Conservation (phyloP, 2,888 invertebrate species). For the Cryptosula pallasiana region DNA sequence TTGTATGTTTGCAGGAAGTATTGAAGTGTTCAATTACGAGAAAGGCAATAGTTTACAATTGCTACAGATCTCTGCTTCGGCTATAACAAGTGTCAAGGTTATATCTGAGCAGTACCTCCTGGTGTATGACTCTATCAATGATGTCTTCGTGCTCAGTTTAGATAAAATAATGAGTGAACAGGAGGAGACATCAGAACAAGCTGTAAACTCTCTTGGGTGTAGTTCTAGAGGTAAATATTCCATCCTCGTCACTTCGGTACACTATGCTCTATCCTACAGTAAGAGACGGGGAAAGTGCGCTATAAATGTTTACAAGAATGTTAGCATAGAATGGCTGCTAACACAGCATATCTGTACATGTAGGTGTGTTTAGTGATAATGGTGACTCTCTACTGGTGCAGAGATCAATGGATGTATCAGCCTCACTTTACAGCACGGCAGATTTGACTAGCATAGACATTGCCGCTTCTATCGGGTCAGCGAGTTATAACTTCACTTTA, state of each 20-base stretch:
- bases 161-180: background rate
- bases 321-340: too few relatives aligned
- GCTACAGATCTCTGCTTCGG: background rate
- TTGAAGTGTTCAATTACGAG: background rate
- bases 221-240: background rate
- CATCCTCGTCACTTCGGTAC: too few relatives aligned
- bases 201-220: background rate
- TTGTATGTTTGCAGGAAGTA: background rate
- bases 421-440: background rate
- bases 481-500: too few relatives aligned
- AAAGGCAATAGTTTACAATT: background rate
- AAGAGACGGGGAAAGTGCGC: too few relatives aligned
- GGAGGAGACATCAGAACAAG: background rate
- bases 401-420: background rate
- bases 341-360: too few relatives aligned
- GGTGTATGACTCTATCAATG: conserved; percentile 3
- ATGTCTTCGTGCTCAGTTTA: background rate
- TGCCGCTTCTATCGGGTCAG: background rate
- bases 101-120: background rate
- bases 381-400: background rate
- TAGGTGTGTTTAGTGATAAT: background rate
- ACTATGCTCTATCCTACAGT: too few relatives aligned
- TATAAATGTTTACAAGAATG: too few relatives aligned
- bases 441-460: conserved; percentile 2
- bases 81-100: background rate